Base-by-base conservation (phyloP, 2,113 vertebrate species). In the Steatornis caripensis region DNA sequence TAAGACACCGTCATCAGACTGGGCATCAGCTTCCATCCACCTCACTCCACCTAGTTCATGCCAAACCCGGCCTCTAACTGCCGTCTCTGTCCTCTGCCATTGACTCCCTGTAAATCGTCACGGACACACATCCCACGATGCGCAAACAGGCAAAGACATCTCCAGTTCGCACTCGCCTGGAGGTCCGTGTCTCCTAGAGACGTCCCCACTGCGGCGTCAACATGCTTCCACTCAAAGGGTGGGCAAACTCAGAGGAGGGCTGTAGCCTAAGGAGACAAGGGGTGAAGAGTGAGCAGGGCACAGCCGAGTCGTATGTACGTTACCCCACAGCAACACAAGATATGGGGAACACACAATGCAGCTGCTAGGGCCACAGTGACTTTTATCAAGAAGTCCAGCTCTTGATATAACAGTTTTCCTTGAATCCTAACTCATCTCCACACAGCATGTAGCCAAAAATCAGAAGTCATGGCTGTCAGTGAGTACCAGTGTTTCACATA, bases 401-500 rank as follows among this genome's bases (percentile, higher is more conserved):
- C 92, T 43, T 43, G 74, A 87, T 66, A 15, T 4, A 68, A 66
- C 2, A 2, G 30, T 62, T 90, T 58, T 77, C 84, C 81, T 89
- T 34, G n/a, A 81, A 62, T 43, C 72, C 69, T 49, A 69, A 54
- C 53, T 89, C 69, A 22, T 9, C 57, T 75, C 65, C 36, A 46
- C 69, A 26, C 30, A 82, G 48, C 57, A 48, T 1, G 3, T 2
- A 69, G 68, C 69, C 69, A 70, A 71, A 92, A 74, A 66, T 45
- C 45, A 27, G n/a, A 72, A 92, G 53, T 60, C 36, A 21, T 0
- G 11, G 93, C 77, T 89, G 69, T 54, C 61, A 89, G 77, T 0
- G 0, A 93, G 87, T 93, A 95, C 84, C 95, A 95, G 83, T 79
- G 90, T 90, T 94, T 92, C 84, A 82, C 6, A 0, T 79, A 82